Conservation (phyloP, 2,888 invertebrate species). For the Escarpia spicata region DNA sequence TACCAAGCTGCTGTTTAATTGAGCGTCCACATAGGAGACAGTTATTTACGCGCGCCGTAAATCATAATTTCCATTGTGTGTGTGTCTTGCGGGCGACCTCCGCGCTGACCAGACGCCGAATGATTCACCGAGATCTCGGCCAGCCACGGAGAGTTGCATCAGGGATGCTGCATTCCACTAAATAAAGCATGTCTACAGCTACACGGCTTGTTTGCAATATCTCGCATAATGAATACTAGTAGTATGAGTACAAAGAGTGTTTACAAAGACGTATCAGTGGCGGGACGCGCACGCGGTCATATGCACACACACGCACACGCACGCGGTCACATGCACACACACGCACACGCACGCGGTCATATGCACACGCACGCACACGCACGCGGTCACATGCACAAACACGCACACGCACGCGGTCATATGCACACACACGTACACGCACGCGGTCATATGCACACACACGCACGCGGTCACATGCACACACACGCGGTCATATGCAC, state of each 20-base stretch:
- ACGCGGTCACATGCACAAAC: too few relatives aligned
- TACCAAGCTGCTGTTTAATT: not conserved
- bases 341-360: too few relatives aligned
- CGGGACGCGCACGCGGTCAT: not conserved
- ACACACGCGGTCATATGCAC: too few relatives aligned
- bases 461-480: too few relatives aligned
- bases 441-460: too few relatives aligned
- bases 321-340: too few relatives aligned
- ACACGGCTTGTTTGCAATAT: not conserved
- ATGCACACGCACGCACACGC: too few relatives aligned
- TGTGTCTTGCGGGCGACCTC: not conserved
- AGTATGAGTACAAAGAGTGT: not conserved
- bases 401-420: too few relatives aligned
- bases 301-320: too few relatives aligned
- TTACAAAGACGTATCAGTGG: not conserved
- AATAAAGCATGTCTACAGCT: not conserved
- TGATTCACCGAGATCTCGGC: not conserved
- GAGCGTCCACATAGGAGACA: not conserved
- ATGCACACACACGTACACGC: too few relatives aligned
- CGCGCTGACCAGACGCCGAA: not conserved
- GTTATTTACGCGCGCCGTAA: not conserved
- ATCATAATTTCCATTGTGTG: not conserved
- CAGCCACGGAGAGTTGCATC: not conserved
- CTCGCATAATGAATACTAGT: not conserved
- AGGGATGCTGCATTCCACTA: not conserved